A percentile compares a stretch with the other conserved stretches of the same genome.
Evolutionary conservation across 2,797 vertebrate genomes (phyloP).

Genomic region (Glyptemys insculpta): DNA sequence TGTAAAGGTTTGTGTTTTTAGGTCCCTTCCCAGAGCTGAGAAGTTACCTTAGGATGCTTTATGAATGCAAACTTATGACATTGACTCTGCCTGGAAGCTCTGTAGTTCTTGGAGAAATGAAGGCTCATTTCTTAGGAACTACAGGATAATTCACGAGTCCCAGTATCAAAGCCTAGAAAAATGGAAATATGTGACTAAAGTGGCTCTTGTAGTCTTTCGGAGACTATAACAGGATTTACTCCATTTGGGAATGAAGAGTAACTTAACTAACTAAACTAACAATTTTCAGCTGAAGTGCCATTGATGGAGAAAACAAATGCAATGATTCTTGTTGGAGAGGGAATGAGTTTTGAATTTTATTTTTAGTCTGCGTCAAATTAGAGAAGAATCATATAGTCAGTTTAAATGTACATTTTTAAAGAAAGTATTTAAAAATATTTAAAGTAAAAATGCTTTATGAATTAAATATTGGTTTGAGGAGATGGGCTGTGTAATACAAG

Average conservation of each 20-base stretch:
- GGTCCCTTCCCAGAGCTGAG: background rate
- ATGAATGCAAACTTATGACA: background rate
- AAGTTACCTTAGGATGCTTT: background rate
- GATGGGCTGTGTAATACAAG: background rate
- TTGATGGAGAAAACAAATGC: background rate
- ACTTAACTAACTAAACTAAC: background rate
- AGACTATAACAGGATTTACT: background rate
- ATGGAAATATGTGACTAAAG: background rate
- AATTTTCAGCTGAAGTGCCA: background rate
- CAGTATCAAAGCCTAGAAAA: background rate
- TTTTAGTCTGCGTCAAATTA: background rate
- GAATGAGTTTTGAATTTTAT: background rate
- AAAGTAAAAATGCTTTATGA: background rate
- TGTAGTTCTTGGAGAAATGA: background rate
- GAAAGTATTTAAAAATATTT: background rate
- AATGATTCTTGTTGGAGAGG: background rate
- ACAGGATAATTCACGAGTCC: background rate
- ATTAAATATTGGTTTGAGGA: background rate
- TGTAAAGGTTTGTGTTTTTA: background rate
- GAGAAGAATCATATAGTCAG: background rate
- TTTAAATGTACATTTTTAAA: rapidly evolving
- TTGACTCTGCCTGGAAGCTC: background rate
- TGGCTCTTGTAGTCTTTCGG: background rate
- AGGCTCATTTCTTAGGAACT: background rate
- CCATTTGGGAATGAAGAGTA: background rate